Evolutionary conservation across 2,888 invertebrate species (phyloP).

Genomic region (Bugulina stolonifera): DNA sequence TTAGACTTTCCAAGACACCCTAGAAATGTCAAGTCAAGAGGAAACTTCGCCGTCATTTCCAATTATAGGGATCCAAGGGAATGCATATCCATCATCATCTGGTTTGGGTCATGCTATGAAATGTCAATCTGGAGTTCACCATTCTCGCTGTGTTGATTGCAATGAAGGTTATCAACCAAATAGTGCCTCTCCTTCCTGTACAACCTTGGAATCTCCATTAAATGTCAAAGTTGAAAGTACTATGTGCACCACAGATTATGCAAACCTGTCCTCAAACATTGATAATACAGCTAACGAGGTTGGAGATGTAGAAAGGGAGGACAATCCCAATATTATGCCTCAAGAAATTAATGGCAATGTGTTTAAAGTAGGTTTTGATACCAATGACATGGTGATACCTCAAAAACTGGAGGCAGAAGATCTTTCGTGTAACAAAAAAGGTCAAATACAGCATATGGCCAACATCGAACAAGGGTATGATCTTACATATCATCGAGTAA

Average conservation of each 20-base stretch:
- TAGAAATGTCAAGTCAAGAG: neutral
- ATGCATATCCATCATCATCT: neutral
- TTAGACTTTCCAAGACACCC: neutral
- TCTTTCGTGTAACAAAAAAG: neutral
- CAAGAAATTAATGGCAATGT: neutral
- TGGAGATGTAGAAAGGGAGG: neutral
- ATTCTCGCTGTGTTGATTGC: neutral
- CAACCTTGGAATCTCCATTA: neutral
- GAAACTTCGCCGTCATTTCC: neutral
- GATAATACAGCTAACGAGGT: neutral
- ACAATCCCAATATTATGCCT: no score
- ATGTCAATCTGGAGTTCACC: neutral
- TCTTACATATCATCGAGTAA: neutral
- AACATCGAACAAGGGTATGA: neutral
- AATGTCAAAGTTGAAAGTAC: neutral
- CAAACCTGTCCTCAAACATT: neutral
- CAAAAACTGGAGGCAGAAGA: neutral
- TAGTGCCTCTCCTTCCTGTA: neutral
- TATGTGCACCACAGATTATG: neutral
- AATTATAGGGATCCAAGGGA: neutral
- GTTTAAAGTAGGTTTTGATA: neutral
- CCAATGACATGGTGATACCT: neutral
- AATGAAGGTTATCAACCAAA: neutral
- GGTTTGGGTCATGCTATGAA: neutral
- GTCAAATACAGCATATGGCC: no score